These are phyloP conservation scores for Pelmatolapia mariae DNA, from an alignment of 2,113 vertebrate genomes.

Conservation along the genomic window DNA sequence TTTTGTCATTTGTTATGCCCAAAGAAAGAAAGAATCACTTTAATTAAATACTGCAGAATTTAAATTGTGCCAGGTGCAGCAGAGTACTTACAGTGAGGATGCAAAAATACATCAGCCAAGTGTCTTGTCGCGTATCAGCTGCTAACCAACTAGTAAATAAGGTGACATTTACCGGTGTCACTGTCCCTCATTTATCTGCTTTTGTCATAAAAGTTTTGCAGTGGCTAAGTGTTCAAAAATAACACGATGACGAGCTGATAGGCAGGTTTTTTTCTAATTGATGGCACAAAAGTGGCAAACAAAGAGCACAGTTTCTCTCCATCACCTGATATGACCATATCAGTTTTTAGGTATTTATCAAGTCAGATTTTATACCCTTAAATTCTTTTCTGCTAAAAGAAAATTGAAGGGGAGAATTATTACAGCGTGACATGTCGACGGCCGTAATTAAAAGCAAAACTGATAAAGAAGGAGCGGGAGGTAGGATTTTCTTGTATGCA, in stretches of 20 bases:
- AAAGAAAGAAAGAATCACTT: not conserved
- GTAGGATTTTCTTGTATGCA: not conserved
- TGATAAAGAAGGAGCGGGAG: not conserved
- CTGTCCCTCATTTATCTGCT: not conserved
- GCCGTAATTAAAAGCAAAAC: accelerated
- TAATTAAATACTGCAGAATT: not conserved
- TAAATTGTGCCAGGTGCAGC: not conserved
- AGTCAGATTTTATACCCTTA: not conserved
- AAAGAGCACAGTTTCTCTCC: not conserved
- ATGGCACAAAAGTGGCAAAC: not conserved
- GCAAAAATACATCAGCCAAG: not conserved
- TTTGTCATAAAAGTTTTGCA: not conserved
- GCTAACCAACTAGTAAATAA: not conserved
- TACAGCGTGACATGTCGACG: accelerated
- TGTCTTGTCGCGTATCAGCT: not conserved
- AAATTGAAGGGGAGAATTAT: not conserved
- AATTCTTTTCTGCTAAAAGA: not conserved
- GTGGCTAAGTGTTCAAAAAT: not conserved
- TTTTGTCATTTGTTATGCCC: accelerated
- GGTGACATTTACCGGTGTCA: not conserved
- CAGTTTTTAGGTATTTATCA: not conserved
- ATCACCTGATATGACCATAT: not conserved
- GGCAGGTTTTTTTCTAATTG: not conserved
- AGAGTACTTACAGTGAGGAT: accelerated
- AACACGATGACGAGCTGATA: not conserved